phyloP scores from a whole-genome alignment of 2,888 invertebrate genomes.

The Drosophila merina region DNA sequence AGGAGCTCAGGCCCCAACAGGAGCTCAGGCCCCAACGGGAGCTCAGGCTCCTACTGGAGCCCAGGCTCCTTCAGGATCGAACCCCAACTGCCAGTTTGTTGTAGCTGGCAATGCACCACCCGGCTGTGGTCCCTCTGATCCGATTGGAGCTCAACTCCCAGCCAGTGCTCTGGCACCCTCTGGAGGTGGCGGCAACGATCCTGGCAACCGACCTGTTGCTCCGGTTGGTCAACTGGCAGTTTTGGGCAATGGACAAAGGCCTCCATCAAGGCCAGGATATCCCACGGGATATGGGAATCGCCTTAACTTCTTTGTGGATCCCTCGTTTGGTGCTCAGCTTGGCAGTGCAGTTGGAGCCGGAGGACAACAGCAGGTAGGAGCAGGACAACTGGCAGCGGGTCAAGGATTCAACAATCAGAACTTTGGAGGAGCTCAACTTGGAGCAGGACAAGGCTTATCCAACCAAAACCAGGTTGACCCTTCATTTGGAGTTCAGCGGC shows the following conservation, averaged over 20 bases:
- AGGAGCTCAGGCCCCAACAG: constrained; percentile 30
- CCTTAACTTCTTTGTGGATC: constrained; percentile 45
- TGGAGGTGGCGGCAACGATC: constrained; percentile 22
- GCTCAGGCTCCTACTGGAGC: constrained; percentile 22
- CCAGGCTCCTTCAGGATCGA: constrained; percentile 1
- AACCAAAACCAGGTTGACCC: constrained; percentile 43
- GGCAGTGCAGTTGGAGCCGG: constrained; percentile 14
- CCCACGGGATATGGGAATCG: constrained; percentile 16
- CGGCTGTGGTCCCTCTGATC: constrained; percentile 45
- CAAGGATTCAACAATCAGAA: constrained; percentile 49
- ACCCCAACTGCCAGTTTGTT: constrained; percentile 53
- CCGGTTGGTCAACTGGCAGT: constrained; percentile 53
- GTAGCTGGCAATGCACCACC: constrained; percentile 41
- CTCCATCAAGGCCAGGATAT: constrained; percentile 22
- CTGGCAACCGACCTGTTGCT: constrained; percentile 22
- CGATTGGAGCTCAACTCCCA: constrained; percentile 46
- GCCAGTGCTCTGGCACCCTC: constrained; percentile 27
- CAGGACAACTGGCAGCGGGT: constrained; percentile 22
- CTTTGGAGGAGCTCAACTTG: constrained; percentile 32
- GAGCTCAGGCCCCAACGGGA: constrained; percentile 9
- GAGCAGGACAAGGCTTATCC: neutral
- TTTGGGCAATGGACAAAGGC: constrained; percentile 35
- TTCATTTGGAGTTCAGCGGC: constrained; percentile 42
- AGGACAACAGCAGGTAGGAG: constrained; percentile 24
- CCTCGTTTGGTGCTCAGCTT: constrained; percentile 42